Conservation (phyloP, 2,797 vertebrate species). For the Aselliscus stoliczkanus region DNA sequence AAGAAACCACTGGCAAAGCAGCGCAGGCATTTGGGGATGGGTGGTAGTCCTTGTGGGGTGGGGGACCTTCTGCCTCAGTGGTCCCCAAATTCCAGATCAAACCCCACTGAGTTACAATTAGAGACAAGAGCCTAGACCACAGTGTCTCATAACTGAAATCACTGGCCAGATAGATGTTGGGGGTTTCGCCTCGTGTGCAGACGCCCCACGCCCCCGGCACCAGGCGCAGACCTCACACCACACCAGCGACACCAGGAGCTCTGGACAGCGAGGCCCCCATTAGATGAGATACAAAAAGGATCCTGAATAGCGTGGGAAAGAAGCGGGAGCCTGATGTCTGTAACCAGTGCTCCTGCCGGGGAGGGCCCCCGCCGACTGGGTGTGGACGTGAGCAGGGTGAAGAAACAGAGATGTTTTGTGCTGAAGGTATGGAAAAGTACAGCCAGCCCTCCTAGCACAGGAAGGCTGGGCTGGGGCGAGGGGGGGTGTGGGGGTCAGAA, state of each 20-base stretch:
- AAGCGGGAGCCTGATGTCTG: fast-evolving
- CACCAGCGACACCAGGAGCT: neutral
- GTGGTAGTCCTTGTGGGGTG: neutral
- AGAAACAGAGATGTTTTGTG: conserved; percentile 21
- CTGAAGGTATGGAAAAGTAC: conserved; percentile 67
- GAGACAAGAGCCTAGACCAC: neutral
- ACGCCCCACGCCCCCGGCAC: neutral
- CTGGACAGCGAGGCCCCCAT: neutral
- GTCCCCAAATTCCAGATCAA: neutral
- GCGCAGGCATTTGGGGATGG: neutral
- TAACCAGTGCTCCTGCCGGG: neutral
- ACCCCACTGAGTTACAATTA: neutral
- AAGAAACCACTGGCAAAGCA: neutral
- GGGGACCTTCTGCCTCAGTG: neutral
- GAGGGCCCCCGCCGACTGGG: neutral
- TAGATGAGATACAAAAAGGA: neutral
- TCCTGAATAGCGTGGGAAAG: neutral
- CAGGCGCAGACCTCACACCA: neutral
- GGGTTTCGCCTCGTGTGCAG: too few species aligned
- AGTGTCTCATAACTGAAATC: neutral
- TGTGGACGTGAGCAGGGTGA: conserved; percentile 1
- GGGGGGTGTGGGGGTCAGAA: neutral
- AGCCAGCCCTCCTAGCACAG: neutral
- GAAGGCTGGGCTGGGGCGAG: neutral
- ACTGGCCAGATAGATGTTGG: neutral